phyloP scores from a whole-genome alignment of 2,888 invertebrate genomes.

The Scaptodrosophila latifasciaeformis region DNA sequence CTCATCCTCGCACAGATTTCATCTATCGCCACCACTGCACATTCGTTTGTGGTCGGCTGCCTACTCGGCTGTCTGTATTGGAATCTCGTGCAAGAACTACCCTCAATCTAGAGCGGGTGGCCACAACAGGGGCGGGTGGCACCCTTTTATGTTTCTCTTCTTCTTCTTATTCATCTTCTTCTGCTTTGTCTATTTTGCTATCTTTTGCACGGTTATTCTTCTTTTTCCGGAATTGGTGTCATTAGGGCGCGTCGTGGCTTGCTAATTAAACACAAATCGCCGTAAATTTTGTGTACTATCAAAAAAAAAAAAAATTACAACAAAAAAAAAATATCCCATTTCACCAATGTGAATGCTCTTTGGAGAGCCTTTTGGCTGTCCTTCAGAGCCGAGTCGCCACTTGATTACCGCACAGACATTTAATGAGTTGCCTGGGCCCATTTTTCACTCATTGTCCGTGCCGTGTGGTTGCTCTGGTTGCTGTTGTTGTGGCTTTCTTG shows the following conservation, averaged over 20 bases:
- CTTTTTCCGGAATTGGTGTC: constrained; percentile 65
- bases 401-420: constrained; percentile 38
- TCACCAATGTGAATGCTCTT: background rate
- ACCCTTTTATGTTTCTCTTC: background rate
- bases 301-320: too few relatives aligned
- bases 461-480: background rate
- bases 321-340: too few relatives aligned
- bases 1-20: constrained; percentile 13
- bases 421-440: constrained; percentile 29
- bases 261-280: constrained; percentile 59
- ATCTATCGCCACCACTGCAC: constrained; percentile 8
- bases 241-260: constrained; percentile 64
- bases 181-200: constrained; percentile 11
- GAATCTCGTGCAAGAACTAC: constrained; percentile 10
- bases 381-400: constrained; percentile 18
- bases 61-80: constrained; percentile 12
- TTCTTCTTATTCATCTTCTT: constrained; percentile 6
- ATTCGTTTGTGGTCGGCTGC: too few relatives aligned
- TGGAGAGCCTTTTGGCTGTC: background rate
- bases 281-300: constrained; percentile 19
- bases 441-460: background rate
- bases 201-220: constrained; percentile 22
- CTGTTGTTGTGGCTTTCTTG: constrained; percentile 1
- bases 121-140: too few relatives aligned
- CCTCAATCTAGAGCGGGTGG: background rate